These are phyloP conservation scores for Drosophila sordidula DNA, from an alignment of 2,888 invertebrate genomes.

Conservation along the genomic window DNA sequence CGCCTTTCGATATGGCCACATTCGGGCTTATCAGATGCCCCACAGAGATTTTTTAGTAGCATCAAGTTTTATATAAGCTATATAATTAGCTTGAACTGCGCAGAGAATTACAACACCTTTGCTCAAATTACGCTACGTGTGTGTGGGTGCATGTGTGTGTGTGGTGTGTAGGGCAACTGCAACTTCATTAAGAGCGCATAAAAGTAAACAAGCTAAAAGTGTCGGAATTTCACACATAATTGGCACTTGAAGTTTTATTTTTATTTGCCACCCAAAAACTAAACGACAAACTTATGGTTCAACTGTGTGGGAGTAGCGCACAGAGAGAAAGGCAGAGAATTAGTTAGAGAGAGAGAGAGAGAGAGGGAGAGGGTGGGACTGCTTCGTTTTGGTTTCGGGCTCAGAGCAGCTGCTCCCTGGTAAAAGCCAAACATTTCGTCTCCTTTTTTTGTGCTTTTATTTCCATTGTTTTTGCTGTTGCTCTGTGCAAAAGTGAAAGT, in stretches of 20 bases:
- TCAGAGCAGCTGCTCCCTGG: conserved; percentile 63
- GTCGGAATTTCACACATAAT: conserved; percentile 80
- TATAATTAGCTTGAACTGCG: conserved; percentile 33
- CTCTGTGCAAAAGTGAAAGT: conserved; percentile 70
- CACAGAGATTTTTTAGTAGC: conserved; percentile 10
- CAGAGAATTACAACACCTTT: conserved; percentile 19
- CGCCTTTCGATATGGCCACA: conserved; percentile 20
- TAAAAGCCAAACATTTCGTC: conserved; percentile 50
- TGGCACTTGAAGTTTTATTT: conserved; percentile 79
- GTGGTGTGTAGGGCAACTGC: conserved; percentile 40
- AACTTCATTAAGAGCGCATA: conserved; percentile 77
- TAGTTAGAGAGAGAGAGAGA: neutral
- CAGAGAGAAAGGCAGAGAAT: neutral
- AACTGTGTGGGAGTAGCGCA: conserved; percentile 40
- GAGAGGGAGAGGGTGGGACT: conserved; percentile 14
- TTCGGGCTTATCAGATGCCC: conserved; percentile 16
- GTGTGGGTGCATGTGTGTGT: conserved; percentile 11
- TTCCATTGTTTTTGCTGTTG: conserved; percentile 46
- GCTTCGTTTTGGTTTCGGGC: conserved; percentile 21
- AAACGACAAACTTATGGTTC: conserved; percentile 76
- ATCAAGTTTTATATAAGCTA: conserved; percentile 26
- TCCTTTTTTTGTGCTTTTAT: conserved; percentile 24
- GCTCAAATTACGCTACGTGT: conserved; percentile 22
- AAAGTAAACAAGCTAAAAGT: conserved; percentile 79
- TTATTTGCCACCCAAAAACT: conserved; percentile 64